These are phyloP conservation scores for Bedellia somnulentella DNA, from an alignment of 2,888 invertebrate genomes.

Conservation along the genomic window DNA sequence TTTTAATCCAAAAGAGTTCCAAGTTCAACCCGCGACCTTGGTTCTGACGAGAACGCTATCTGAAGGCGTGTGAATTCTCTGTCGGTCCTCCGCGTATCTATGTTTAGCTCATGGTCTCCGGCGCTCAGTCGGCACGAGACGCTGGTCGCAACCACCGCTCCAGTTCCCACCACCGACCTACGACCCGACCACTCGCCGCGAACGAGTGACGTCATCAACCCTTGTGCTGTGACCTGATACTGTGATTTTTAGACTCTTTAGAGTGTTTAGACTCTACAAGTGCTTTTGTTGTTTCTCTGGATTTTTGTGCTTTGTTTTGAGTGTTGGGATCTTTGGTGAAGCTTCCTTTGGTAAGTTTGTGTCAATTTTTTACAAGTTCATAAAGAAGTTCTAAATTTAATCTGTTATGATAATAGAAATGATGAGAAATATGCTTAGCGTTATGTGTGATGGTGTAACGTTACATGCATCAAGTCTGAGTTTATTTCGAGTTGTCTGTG, in stretches of 20 bases:
- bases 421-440: too few species aligned
- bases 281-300: too few species aligned
- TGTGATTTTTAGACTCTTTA: not conserved
- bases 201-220: slow-evolving; percentile 35
- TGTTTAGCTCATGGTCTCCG: slow-evolving; percentile 31
- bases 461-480: slow-evolving; percentile 1
- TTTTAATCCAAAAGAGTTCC: too few species aligned
- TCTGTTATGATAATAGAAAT: too few species aligned
- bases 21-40: slow-evolving; percentile 25
- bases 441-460: slow-evolving; percentile 26
- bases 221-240: not conserved
- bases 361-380: too few species aligned
- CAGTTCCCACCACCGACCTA: slow-evolving; percentile 50
- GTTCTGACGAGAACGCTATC: too few species aligned
- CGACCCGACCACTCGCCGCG: slow-evolving; percentile 29
- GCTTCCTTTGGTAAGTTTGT: too few species aligned
- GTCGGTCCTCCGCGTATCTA: slow-evolving; percentile 26
- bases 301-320: slow-evolving; percentile 52
- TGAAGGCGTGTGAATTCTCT: too few species aligned
- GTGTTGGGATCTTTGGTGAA: too few species aligned
- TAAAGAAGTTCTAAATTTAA: too few species aligned
- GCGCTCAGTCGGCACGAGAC: slow-evolving; percentile 50
- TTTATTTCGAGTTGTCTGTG: slow-evolving; percentile 3
- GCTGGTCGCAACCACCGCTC: slow-evolving; percentile 51
- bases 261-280: too few species aligned